phyloP scores from a whole-genome alignment of 2,113 vertebrate species.

The Gambusia affinis region DNA sequence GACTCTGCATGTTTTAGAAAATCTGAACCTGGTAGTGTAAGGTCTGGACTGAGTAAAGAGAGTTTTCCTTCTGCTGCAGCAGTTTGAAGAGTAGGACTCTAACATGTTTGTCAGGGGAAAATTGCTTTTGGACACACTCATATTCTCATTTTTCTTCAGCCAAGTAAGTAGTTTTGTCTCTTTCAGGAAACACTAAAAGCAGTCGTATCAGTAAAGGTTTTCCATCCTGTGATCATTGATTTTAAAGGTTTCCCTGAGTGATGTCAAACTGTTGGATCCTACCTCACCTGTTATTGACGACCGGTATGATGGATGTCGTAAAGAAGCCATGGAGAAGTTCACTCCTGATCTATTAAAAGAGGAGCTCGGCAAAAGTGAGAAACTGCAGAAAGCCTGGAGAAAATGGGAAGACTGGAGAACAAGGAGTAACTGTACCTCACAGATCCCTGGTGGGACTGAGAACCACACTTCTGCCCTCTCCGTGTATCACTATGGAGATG shows the following conservation, averaged over 20 bases:
- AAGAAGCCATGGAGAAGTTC: constrained; percentile 58
- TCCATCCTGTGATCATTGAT: constrained; percentile 3
- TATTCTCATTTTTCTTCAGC: constrained; percentile 26
- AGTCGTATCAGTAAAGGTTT: not conserved
- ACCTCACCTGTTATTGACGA: constrained; percentile 53
- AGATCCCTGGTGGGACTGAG: constrained; percentile 29
- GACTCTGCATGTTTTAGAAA: not conserved
- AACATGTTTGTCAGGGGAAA: not conserved
- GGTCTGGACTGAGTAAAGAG: not conserved
- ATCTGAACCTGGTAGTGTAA: not conserved
- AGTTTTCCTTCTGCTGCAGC: not conserved
- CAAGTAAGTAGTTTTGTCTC: constrained; percentile 41
- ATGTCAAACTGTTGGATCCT: constrained; percentile 24
- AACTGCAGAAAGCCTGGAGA: constrained; percentile 40
- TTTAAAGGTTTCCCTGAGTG: constrained; percentile 23
- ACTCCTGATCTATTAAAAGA: constrained; percentile 49
- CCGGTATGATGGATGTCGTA: constrained; percentile 50
- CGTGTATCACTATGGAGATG: not conserved
- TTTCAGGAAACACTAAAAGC: not conserved
- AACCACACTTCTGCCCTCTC: constrained; percentile 57
- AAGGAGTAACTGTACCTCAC: accelerated
- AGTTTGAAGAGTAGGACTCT: not conserved
- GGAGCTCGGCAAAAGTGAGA: constrained; percentile 18
- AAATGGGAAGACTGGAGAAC: not conserved
- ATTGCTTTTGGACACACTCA: constrained; percentile 8